Percentiles rank a stretch among this genome's conserved stretches.
phyloP scores from a whole-genome alignment of 2,113 vertebrate genomes.

The Corydoras sp. region DNA sequence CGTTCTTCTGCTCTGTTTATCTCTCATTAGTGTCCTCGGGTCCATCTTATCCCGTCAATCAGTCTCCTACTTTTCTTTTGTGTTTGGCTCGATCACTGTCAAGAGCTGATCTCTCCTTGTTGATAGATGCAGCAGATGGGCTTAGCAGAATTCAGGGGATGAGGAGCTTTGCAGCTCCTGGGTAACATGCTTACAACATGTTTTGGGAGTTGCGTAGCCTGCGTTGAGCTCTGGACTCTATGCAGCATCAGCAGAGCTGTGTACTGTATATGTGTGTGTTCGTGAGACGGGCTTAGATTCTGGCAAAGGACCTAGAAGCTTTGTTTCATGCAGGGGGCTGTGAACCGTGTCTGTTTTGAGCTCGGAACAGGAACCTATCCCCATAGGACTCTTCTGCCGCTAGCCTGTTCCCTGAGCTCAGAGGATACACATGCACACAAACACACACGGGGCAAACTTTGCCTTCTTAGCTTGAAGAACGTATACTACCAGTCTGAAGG shows the following conservation, averaged over 20 bases:
- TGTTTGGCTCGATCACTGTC: conserved; percentile 4
- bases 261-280: conserved; percentile 27
- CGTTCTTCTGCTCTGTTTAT: conserved; percentile 19
- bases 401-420: conserved; percentile 38
- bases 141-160: conserved; percentile 16
- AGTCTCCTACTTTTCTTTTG: conserved; percentile 11
- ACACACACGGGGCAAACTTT: conserved; percentile 16
- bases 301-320: conserved; percentile 42
- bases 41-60: conserved; percentile 23
- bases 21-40: conserved; percentile 9
- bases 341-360: conserved; percentile 49
- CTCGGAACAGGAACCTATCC: conserved; percentile 48
- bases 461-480: conserved; percentile 18
- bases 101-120: conserved; percentile 1
- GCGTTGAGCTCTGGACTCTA: conserved; percentile 18
- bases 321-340: conserved; percentile 47
- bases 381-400: conserved; percentile 42
- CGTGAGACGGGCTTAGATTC: conserved; percentile 39
- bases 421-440: conserved; percentile 19
- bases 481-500: conserved; percentile 32
- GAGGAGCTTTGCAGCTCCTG: conserved; percentile 29
- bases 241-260: conserved; percentile 19
- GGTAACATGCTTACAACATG: conserved; percentile 33
- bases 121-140: conserved; percentile 25
- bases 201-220: conserved; percentile 32